Evolutionary conservation across 1,140 invertebrate species (phyloP), one percentile per base, ranked within the genome.

Genomic region (Sycophaga agraensis): DNA sequence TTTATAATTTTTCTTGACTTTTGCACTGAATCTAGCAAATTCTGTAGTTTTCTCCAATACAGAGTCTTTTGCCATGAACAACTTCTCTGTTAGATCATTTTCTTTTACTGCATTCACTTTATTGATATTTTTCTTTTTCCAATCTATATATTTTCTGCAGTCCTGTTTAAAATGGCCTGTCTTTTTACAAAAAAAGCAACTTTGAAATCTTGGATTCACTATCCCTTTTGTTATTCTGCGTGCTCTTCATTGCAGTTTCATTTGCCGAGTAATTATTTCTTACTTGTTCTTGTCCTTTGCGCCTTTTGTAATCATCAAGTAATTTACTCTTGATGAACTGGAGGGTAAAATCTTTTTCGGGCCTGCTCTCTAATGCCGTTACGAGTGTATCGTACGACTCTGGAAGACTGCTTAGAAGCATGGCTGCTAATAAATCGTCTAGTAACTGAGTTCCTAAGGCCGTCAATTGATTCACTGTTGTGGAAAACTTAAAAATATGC

Each of bases 341-440:
- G n/a, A n/a, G n/a, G n/a, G 65, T 67, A 6, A 67, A 31, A 37
- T 67, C 65, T 11, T n/a, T 22, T 57, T 59, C 62, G 24, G 53
- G 42, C 22, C 65, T 57, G 28, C 56, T 58, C 46, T 66, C 61
- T 14, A 66, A 42, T 16, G 62, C 55, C 14, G 43, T 60, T 2
- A 65, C 49, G 5, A 67, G 46, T 16, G 17, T 21, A n/a, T n/a
- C n/a, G n/a, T n/a, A n/a, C n/a, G n/a, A n/a, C n/a, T n/a, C n/a
- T n/a, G n/a, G n/a, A n/a, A 64, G 43, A 43, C 61, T 67, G 22
- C 37, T 46, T 16, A 67, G 43, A 14, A 64, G 24, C 31, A 67
- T 31, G 2, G 62, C 57, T 55, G 63, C 59, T 17, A 59, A 14
- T 42, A 54, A 34, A 54, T 61, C 14, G 34, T 67, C 65, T 1